phyloP scores from a whole-genome alignment of 1,140 invertebrate genomes.

The Asbolus verrucosus region DNA sequence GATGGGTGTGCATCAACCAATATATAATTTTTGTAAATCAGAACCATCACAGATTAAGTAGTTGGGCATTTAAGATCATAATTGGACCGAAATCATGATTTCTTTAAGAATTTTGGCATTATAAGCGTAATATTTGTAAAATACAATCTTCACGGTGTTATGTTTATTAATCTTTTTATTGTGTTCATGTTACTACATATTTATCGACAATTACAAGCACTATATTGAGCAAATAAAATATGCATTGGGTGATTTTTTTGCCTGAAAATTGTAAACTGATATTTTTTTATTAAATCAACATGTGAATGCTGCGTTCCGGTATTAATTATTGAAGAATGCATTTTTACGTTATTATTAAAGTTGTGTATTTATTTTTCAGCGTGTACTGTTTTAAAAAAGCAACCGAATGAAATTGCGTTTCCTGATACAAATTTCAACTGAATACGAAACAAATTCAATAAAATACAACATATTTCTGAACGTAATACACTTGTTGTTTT shows the following conservation, averaged over 20 bases:
- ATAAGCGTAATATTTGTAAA: too few relatives aligned
- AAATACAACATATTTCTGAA: slow-evolving; percentile 54
- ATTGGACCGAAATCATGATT: not conserved
- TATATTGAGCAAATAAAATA: slow-evolving; percentile 30
- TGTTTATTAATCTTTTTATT: not conserved
- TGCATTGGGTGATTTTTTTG: slow-evolving; percentile 25
- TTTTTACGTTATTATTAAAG: slow-evolving; percentile 46
- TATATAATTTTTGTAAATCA: not conserved
- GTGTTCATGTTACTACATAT: not conserved
- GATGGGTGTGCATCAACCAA: not conserved
- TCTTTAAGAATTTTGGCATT: too few relatives aligned
- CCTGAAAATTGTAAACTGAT: slow-evolving; percentile 32
- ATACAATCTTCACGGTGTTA: too few relatives aligned
- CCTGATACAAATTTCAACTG: slow-evolving; percentile 49
- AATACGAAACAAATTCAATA: slow-evolving; percentile 53
- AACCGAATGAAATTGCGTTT: slow-evolving; percentile 46
- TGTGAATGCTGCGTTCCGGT: slow-evolving; percentile 10
- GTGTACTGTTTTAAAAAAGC: slow-evolving; percentile 42
- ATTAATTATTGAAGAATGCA: slow-evolving; percentile 39
- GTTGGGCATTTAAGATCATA: too few relatives aligned
- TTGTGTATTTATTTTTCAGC: slow-evolving; percentile 47
- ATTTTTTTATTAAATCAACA: slow-evolving; percentile 35
- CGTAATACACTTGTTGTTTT: slow-evolving; percentile 52
- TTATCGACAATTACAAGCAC: slow-evolving; percentile 19
- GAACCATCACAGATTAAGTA: too few relatives aligned